phyloP scores from a whole-genome alignment of 2,888 invertebrate species.

The Drosophila prostipennis region DNA sequence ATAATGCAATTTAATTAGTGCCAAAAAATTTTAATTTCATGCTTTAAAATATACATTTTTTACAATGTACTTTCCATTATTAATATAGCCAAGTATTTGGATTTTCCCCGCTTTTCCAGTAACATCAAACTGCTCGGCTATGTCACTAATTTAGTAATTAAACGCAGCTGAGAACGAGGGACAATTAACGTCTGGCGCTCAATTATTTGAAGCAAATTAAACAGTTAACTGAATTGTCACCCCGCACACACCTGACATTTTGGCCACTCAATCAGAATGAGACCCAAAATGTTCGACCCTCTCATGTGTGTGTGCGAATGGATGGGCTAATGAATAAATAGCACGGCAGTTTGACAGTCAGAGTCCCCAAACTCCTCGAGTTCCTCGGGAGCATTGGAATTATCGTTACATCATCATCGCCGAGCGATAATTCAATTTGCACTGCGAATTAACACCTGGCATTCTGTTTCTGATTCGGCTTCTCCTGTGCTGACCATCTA shows the following conservation, averaged over 20 bases:
- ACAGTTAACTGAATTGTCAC: constrained; percentile 76
- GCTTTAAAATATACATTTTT: background rate
- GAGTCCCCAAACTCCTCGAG: constrained; percentile 23
- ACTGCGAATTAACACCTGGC: constrained; percentile 72
- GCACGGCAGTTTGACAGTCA: too few species aligned
- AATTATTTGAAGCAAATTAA: constrained; percentile 80
- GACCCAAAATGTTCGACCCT: constrained; percentile 41
- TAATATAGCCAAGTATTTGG: background rate
- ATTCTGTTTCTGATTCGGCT: constrained; percentile 48
- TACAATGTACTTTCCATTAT: background rate
- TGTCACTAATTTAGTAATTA: constrained; percentile 73
- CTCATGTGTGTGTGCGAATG: constrained; percentile 27
- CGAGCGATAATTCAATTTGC: constrained; percentile 75
- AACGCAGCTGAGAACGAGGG: constrained; percentile 46
- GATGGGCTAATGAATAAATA: constrained; percentile 67
- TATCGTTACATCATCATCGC: constrained; percentile 39
- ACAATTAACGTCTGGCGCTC: constrained; percentile 44
- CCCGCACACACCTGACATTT: constrained; percentile 41
- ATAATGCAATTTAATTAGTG: background rate
- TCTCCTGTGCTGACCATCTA: constrained; percentile 38
- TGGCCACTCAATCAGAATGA: constrained; percentile 64
- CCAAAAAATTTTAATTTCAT: too few species aligned
- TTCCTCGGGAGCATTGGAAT: constrained; percentile 20
- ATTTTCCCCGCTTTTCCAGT: too few species aligned
- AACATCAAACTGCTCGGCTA: background rate